Evolutionary conservation across 2,888 invertebrate species (phyloP), one percentile per base, ranked within the genome.

Genomic region (Hedya salicella): DNA sequence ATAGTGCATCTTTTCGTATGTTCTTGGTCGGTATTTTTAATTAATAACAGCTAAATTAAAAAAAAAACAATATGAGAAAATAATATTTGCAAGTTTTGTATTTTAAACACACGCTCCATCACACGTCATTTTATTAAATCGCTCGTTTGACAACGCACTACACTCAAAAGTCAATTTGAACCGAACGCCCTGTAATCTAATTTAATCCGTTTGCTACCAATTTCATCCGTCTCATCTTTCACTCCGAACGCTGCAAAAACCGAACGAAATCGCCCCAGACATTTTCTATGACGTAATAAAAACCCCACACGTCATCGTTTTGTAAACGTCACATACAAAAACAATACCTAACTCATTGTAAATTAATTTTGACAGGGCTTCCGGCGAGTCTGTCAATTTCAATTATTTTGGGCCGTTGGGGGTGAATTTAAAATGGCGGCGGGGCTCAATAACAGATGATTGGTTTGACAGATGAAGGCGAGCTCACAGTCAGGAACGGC

Each of bases 391-490:
- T 72, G 74, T 71, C 75, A 70, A 73, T 75, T 69, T 65, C 67
- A 73, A 74, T 74, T 68, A 75, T 57, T 68, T 44, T 53, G 53
- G 63, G n/a, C 65, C 62, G 67, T 65, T 49, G 65, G 64, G 75
- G 73, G 73, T 69, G 73, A 65, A 73, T 75, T 69, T 68, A 67
- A 64, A 77, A 77, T 68, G 60, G 66, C 50, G 68, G 60, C 64
- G 68, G 70, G 25, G 39, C 21, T 16, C 54, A 60, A 68, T 54
- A 59, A 66, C 68, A 69, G 61, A 66, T 66, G 66, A 66, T 61
- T 66, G 66, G 48, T 66, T 49, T 60, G 60, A 66, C 61, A 66
- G 61, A 61, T 49, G 54, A 48, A 57, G 54, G 62, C 52, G 42
- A 8, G 2, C 21, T n/a, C 60, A 30, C 19, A 46, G 60, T 32